Evolutionary conservation across 2,888 invertebrate species (phyloP).

Genomic region (Abrostola tripartita): DNA sequence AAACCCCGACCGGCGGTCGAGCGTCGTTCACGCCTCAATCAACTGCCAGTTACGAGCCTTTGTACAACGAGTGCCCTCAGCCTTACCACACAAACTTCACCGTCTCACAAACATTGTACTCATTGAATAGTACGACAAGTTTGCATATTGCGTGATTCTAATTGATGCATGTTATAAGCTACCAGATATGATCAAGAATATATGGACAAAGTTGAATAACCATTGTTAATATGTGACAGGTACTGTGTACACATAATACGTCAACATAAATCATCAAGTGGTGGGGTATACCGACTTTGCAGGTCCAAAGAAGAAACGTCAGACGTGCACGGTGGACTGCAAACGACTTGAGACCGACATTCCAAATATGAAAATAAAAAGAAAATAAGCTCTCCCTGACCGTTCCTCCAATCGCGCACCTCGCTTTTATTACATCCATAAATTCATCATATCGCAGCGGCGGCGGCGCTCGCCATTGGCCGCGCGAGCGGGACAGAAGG

Average conservation of each 20-base stretch:
- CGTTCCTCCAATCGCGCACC: constrained; percentile 90
- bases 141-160: constrained; percentile 30
- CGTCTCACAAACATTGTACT: constrained; percentile 61
- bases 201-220: too few species aligned
- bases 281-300: constrained; percentile 56
- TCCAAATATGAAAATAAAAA: constrained; percentile 88
- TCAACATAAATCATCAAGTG: constrained; percentile 53
- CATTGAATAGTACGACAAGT: constrained; percentile 46
- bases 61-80: constrained; percentile 77
- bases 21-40: constrained; percentile 87
- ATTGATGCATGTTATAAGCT: constrained; percentile 20
- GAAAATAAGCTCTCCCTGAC: constrained; percentile 87
- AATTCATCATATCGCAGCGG: constrained; percentile 92
- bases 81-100: constrained; percentile 72
- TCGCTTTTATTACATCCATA: constrained; percentile 94
- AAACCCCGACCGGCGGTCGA: constrained; percentile 82
- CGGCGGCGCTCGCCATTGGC: constrained; percentile 88
- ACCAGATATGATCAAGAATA: neutral
- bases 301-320: constrained; percentile 71
- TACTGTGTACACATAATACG: constrained; percentile 33
- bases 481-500: constrained; percentile 84
- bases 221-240: constrained; percentile 26
- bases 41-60: constrained; percentile 83
- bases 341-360: constrained; percentile 81
- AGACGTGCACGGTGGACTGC: constrained; percentile 67